A percentile compares a stretch with the other conserved stretches of the same genome.
These are phyloP conservation scores for Gerris lacustris DNA, from an alignment of 2,888 invertebrate genomes.

Conservation along the genomic window DNA sequence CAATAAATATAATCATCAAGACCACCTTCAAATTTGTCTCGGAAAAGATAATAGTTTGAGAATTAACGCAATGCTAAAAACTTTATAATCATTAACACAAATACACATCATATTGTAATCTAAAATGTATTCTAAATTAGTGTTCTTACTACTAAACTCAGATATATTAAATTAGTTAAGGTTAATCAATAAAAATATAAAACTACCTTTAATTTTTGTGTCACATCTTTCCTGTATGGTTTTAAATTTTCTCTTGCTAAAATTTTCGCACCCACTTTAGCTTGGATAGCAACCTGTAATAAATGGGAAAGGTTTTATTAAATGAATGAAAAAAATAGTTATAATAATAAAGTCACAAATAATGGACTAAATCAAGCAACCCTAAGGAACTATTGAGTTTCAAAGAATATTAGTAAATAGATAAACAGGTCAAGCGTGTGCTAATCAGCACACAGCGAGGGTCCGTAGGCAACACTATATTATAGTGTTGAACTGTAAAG, in stretches of 20 bases:
- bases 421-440: no score
- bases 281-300: constrained; percentile 68
- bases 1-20: no score
- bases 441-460: no score
- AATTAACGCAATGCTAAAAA: no score
- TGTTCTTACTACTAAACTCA: constrained; percentile 11
- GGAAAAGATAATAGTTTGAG: no score
- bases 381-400: background rate
- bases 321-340: background rate
- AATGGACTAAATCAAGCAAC: background rate
- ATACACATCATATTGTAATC: no score
- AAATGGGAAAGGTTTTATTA: constrained; percentile 9
- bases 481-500: no score
- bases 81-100: no score
- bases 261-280: constrained; percentile 62
- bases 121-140: no score
- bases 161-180: background rate
- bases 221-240: constrained; percentile 82
- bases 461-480: no score
- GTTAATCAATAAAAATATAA: background rate
- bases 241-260: constrained; percentile 75
- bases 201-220: constrained; percentile 71
- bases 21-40: no score
- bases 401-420: no score
- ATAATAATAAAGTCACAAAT: background rate